Evolutionary conservation across 2,113 vertebrate species (phyloP).

Genomic region (Corythoichthys haematopterus): DNA sequence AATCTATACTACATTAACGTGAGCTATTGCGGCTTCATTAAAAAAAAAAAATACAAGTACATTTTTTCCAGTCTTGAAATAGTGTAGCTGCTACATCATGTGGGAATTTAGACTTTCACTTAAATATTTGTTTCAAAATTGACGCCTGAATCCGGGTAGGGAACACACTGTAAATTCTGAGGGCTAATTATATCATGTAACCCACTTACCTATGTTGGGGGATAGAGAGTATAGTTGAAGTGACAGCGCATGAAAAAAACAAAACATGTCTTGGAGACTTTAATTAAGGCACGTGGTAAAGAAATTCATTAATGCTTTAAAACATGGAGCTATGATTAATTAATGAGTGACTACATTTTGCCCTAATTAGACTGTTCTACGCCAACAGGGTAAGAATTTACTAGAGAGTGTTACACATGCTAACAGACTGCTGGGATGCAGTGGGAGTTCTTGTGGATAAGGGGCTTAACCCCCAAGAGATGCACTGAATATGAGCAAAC

Average conservation of each 20-base stretch:
- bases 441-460: slow-evolving; percentile 2
- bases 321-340: slow-evolving; percentile 57
- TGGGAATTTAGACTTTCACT: no score
- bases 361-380: slow-evolving; percentile 53
- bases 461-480: no score
- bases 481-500: no score
- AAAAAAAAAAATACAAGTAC: no score
- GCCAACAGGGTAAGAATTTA: slow-evolving; percentile 34
- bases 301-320: slow-evolving; percentile 50
- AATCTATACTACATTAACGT: neutral
- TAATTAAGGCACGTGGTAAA: slow-evolving; percentile 51
- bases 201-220: neutral
- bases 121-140: no score
- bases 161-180: slow-evolving; percentile 25
- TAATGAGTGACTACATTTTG: slow-evolving; percentile 36
- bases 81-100: no score
- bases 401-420: slow-evolving; percentile 14
- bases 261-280: slow-evolving; percentile 27
- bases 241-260: slow-evolving; percentile 24
- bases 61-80: no score
- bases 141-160: no score
- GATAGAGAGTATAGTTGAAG: slow-evolving; percentile 7
- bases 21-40: neutral
- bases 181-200: slow-evolving; percentile 39
- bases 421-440: slow-evolving; percentile 13